A percentile compares a stretch with the other conserved stretches of the same genome.
Conservation (phyloP, 1,140 invertebrate species). For the Drosophila gunungcola region DNA sequence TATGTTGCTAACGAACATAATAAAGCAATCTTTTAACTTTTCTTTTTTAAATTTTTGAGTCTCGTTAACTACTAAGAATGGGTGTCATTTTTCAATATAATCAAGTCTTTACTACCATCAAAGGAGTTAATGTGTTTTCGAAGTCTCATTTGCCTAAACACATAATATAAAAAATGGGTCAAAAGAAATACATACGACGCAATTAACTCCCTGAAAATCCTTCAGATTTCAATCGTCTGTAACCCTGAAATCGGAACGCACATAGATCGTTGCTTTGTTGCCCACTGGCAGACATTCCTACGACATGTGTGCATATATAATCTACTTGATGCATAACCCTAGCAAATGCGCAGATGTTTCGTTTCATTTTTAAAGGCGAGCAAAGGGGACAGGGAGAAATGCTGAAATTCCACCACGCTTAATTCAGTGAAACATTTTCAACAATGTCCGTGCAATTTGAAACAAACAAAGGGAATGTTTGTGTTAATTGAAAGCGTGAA, state of each 20-base stretch:
- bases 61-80: too few relatives aligned
- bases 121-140: too few relatives aligned
- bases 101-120: too few relatives aligned
- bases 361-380: slow-evolving; percentile 58
- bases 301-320: slow-evolving; percentile 42
- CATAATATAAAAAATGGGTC: background rate
- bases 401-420: slow-evolving; percentile 71
- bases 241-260: slow-evolving; percentile 22
- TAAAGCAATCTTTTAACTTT: too few relatives aligned
- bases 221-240: background rate
- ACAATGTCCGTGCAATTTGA: slow-evolving; percentile 80
- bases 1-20: too few relatives aligned
- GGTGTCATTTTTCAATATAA: too few relatives aligned
- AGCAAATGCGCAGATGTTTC: slow-evolving; percentile 78
- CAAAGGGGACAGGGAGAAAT: slow-evolving; percentile 3
- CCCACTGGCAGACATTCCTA: slow-evolving; percentile 28
- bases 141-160: background rate
- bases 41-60: too few relatives aligned
- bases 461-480: slow-evolving; percentile 82
- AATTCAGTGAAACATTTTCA: slow-evolving; percentile 79
- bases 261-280: slow-evolving; percentile 15
- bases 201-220: slow-evolving; percentile 1
- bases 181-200: background rate
- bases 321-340: slow-evolving; percentile 72
- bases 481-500: slow-evolving; percentile 83